Percentiles rank a stretch among this genome's conserved stretches.
These are phyloP conservation scores for Dipodomys merriami DNA, from an alignment of 2,113 vertebrate species.

Conservation along the genomic window DNA sequence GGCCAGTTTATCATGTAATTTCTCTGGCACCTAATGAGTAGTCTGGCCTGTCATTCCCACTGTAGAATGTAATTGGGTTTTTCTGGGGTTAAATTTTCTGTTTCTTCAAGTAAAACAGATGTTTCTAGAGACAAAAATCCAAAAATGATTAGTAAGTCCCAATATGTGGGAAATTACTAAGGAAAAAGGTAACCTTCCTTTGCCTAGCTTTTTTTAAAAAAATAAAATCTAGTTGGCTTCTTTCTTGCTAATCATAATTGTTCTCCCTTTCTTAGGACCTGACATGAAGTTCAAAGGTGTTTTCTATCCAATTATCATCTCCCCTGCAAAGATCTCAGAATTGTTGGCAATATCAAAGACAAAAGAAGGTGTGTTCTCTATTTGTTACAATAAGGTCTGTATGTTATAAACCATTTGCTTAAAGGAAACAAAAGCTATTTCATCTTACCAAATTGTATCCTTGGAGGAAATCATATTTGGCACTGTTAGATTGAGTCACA, in stretches of 20 bases:
- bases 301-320: slow-evolving; percentile 80
- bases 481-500: background rate
- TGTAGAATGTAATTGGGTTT: background rate
- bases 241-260: background rate
- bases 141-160: background rate
- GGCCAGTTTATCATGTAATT: background rate
- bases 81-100: background rate
- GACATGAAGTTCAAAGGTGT: slow-evolving; percentile 76
- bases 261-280: slow-evolving; percentile 64
- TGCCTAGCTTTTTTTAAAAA: background rate
- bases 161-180: background rate
- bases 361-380: slow-evolving; percentile 64
- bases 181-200: background rate
- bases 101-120: background rate
- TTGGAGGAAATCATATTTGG: background rate
- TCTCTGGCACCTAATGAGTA: background rate
- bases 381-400: background rate
- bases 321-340: slow-evolving; percentile 79
- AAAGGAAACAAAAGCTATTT: background rate
- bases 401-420: background rate
- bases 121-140: slow-evolving; percentile 81
- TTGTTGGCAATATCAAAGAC: slow-evolving; percentile 70
- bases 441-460: background rate
- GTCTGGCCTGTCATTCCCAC: background rate
- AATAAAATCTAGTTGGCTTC: background rate